Evolutionary conservation across 2,888 invertebrate genomes (phyloP), one percentile per base, ranked within the genome.

Genomic region (Gisinianus flammeolus): DNA sequence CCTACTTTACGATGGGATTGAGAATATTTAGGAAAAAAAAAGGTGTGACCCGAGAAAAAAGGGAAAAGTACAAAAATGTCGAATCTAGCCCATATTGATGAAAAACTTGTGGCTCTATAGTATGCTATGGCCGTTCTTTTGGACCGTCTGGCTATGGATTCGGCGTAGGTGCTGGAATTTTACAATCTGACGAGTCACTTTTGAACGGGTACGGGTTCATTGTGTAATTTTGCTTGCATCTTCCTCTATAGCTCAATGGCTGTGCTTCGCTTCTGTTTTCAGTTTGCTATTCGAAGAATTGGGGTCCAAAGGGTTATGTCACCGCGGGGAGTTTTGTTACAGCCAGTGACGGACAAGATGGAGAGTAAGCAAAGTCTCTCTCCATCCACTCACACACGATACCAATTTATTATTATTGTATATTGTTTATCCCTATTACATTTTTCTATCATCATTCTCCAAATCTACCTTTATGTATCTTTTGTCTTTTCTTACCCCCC

Each of bases 71-170:
- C n/a, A n/a, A n/a, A n/a, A n/a, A n/a, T n/a, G n/a, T n/a, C n/a
- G n/a, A n/a, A n/a, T n/a, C n/a, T n/a, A n/a, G n/a, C n/a, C n/a
- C n/a, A n/a, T n/a, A n/a, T n/a, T n/a, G n/a, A n/a, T n/a, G n/a
- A n/a, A n/a, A n/a, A n/a, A n/a, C n/a, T n/a, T n/a, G n/a, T n/a
- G n/a, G n/a, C n/a, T n/a, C 87, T 98, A 98, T 91, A 94, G 94
- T 94, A 87, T 98, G 98, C 91, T 97, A 98, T 90, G 95, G 93
- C 87, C 95, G 96, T 91, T 94, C 93, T 91, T 97, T 95, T 90
- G 98, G 98, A 86, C 97, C 97, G 86, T 97, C 95, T 90, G 96
- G 96, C 88, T 97, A 97, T 89, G 97, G 97, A 86, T 97, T 95
- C 89, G 98, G 98, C 86, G 95, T 95, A 90, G 98, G 98, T 87